Percentiles rank a stretch among this genome's conserved stretches.
Conservation (phyloP, 92 coral and sea anemone genomes). For the Metridium senile region DNA sequence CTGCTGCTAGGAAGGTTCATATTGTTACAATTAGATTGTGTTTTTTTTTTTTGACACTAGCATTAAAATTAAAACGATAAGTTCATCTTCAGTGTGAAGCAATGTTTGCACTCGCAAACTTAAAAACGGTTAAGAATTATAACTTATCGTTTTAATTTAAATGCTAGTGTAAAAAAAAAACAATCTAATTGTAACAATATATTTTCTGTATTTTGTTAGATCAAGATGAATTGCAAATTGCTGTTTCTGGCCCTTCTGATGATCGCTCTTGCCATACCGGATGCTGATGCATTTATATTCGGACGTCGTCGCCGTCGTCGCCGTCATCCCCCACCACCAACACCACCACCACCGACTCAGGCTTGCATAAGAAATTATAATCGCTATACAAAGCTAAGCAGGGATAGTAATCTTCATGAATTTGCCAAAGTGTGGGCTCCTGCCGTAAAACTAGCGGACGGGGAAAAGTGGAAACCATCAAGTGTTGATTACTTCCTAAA, state of each 20-base stretch:
- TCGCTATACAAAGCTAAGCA: not conserved
- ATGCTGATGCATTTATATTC: not conserved
- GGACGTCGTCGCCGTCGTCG: not conserved
- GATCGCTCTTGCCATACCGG: not conserved
- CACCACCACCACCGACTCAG: not conserved
- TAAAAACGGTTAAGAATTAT: too few species aligned
- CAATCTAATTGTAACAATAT: not conserved
- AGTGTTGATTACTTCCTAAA: conserved; percentile 36
- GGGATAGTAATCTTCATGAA: not conserved
- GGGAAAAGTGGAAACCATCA: conserved; percentile 35
- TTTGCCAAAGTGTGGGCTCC: conserved; percentile 33
- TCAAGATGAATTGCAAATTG: not conserved
- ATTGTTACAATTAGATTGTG: too few species aligned
- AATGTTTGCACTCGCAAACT: too few species aligned
- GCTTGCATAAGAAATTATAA: not conserved
- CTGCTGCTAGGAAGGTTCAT: too few species aligned
- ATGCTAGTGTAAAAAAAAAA: too few species aligned
- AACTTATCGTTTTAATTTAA: too few species aligned
- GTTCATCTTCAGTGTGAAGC: too few species aligned
- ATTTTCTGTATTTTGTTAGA: not conserved
- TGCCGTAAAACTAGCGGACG: conserved; percentile 18
- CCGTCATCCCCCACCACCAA: not conserved
- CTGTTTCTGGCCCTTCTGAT: not conserved
- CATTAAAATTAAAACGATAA: too few species aligned
- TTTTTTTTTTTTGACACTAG: too few species aligned